phyloP scores from a whole-genome alignment of 2,113 vertebrate genomes.

The Bubalus kerabau region DNA sequence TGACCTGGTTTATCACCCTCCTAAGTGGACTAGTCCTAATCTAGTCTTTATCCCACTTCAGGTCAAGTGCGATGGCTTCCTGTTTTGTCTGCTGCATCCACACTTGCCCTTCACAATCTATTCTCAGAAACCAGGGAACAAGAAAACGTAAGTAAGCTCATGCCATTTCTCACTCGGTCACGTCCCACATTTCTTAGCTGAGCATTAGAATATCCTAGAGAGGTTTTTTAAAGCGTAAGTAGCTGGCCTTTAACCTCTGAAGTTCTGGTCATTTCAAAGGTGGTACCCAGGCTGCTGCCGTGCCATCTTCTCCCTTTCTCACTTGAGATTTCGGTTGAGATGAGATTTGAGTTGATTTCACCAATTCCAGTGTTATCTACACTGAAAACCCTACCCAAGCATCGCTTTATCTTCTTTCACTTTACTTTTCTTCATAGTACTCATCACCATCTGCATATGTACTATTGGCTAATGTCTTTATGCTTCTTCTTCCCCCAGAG shows the following conservation, averaged over 20 bases:
- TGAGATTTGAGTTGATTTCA: background rate
- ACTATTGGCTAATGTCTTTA: background rate
- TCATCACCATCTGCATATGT: accelerated
- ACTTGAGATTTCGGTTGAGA: background rate
- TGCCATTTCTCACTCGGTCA: accelerated
- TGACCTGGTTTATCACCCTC: background rate
- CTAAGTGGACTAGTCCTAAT: background rate
- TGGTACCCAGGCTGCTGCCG: background rate
- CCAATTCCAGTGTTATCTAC: too few relatives aligned
- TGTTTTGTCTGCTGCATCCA: background rate
- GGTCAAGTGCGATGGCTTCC: accelerated
- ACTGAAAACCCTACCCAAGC: accelerated
- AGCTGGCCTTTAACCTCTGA: accelerated
- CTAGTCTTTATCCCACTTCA: background rate
- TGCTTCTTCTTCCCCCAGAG: too few relatives aligned
- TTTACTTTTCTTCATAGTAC: accelerated
- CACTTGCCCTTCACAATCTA: background rate
- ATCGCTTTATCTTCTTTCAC: background rate
- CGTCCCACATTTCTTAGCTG: background rate
- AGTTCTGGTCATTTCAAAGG: background rate
- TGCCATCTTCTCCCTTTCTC: background rate
- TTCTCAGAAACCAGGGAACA: background rate
- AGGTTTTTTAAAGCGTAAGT: background rate
- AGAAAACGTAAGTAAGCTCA: background rate
- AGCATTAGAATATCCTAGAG: background rate